Conservation (phyloP, 2,888 invertebrate species). For the Brachyptera putata region DNA sequence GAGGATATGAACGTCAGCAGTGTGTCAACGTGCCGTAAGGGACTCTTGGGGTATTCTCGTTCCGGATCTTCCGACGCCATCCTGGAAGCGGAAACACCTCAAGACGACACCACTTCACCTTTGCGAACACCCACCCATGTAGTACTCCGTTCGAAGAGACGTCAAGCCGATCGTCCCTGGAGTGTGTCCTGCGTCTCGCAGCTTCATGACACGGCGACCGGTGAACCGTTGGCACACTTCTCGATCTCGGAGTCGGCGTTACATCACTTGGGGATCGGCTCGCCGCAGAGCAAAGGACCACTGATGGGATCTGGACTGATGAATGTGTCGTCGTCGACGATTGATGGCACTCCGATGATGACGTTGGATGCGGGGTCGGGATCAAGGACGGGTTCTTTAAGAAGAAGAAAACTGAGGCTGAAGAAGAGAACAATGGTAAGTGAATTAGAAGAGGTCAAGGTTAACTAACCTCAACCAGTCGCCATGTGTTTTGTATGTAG, state of each 20-base stretch:
- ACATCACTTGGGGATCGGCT: constrained; percentile 56
- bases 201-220: constrained; percentile 41
- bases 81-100: constrained; percentile 32
- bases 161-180: constrained; percentile 62
- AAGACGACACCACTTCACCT: constrained; percentile 38
- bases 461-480: too few species aligned
- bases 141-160: constrained; percentile 60
- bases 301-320: constrained; percentile 11
- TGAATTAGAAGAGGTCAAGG: not conserved
- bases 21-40: constrained; percentile 59
- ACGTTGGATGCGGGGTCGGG: constrained; percentile 38
- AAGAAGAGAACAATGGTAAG: constrained; percentile 46
- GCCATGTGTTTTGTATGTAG: too few species aligned
- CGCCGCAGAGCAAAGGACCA: constrained; percentile 40
- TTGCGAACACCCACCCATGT: constrained; percentile 42
- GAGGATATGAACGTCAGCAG: constrained; percentile 70
- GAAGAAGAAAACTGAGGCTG: constrained; percentile 46
- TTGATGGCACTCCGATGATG: constrained; percentile 47
- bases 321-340: constrained; percentile 51
- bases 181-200: constrained; percentile 84
- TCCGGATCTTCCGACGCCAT: constrained; percentile 34
- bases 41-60: constrained; percentile 39
- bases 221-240: constrained; percentile 53
- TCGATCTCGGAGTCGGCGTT: constrained; percentile 88
- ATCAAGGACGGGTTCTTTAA: constrained; percentile 45